phyloP scores from a whole-genome alignment of 92 coral and sea anemone genomes.

The Ricordea florida region DNA sequence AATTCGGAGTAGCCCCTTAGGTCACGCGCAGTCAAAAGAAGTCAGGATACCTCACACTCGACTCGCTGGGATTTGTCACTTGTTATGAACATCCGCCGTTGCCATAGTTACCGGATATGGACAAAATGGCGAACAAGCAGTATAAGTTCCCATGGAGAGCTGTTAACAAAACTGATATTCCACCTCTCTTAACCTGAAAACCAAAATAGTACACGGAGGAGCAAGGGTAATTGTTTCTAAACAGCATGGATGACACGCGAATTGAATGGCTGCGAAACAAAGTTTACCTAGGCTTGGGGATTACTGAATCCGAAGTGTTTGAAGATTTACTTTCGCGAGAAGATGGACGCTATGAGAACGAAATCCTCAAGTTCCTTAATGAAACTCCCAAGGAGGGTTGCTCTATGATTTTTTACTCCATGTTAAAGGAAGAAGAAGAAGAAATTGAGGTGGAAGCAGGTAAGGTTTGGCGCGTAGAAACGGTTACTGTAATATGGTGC shows the following conservation, averaged over 20 bases:
- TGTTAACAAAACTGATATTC: too few species aligned
- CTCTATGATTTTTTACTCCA: conserved; percentile 85
- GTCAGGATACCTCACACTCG: too few species aligned
- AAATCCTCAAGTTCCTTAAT: conserved; percentile 88
- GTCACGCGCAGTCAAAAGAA: too few species aligned
- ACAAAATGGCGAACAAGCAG: too few species aligned
- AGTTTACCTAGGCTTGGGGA: conserved; percentile 89
- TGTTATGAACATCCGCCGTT: too few species aligned
- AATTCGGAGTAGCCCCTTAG: too few species aligned
- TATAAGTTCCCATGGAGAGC: too few species aligned
- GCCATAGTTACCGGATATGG: too few species aligned
- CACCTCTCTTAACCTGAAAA: too few species aligned
- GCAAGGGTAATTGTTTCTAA: too few species aligned
- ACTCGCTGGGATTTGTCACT: too few species aligned
- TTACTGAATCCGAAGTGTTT: conserved; percentile 95
- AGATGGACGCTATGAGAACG: conserved; percentile 88
- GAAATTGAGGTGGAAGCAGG: conserved; percentile 99
- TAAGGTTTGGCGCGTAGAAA: conserved; percentile 1
- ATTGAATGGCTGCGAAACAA: conserved; percentile 98
- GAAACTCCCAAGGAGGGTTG: conserved; percentile 96
- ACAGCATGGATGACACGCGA: conserved; percentile 93
- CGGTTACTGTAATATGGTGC: neutral
- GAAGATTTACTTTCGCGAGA: conserved; percentile 95
- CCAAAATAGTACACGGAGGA: too few species aligned
- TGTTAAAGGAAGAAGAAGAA: conserved; percentile 93